Evolutionary conservation across 30 jellyfish, hydroid and myxozoan genomes (phyloP).

Genomic region (Hydractinia symbiolongicarpus): DNA sequence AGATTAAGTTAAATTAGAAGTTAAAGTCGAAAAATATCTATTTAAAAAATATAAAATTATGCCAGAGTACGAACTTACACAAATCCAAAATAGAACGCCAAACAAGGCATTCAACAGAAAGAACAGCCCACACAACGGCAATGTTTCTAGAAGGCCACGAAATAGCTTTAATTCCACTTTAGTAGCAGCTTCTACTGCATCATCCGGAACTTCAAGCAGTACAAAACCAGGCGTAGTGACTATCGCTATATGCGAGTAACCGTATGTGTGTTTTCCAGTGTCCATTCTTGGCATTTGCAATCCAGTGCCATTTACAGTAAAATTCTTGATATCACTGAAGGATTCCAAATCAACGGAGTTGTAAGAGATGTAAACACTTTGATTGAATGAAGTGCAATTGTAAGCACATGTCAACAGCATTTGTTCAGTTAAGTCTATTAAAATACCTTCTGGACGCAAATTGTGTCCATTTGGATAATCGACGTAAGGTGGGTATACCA

Average conservation of each 20-base stretch:
- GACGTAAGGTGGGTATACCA: not conserved
- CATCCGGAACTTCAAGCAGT: constrained; percentile 6
- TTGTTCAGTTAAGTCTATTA: not conserved
- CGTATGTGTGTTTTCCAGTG: not conserved
- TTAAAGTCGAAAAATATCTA: too few species aligned
- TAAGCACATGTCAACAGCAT: not conserved
- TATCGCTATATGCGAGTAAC: not conserved
- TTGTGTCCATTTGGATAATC: not conserved
- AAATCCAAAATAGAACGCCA: constrained; percentile 10
- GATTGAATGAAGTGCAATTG: not conserved
- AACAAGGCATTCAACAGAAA: not conserved
- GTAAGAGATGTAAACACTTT: not conserved
- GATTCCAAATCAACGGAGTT: not conserved
- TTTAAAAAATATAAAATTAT: too few species aligned
- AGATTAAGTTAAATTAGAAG: too few species aligned
- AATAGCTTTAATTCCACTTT: not conserved
- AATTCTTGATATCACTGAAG: not conserved
- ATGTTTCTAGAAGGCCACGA: not conserved
- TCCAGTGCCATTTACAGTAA: not conserved
- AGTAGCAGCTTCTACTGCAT: constrained; percentile 5
- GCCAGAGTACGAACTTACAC: not conserved
- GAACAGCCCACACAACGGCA: not conserved
- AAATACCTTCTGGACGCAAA: constrained; percentile 10
- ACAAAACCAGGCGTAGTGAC: constrained; percentile 11
- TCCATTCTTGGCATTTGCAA: constrained; percentile 9